Evolutionary conservation across 2,113 vertebrate species (phyloP), one percentile per base, ranked within the genome.

Genomic region (Callospermophilus lateralis): DNA sequence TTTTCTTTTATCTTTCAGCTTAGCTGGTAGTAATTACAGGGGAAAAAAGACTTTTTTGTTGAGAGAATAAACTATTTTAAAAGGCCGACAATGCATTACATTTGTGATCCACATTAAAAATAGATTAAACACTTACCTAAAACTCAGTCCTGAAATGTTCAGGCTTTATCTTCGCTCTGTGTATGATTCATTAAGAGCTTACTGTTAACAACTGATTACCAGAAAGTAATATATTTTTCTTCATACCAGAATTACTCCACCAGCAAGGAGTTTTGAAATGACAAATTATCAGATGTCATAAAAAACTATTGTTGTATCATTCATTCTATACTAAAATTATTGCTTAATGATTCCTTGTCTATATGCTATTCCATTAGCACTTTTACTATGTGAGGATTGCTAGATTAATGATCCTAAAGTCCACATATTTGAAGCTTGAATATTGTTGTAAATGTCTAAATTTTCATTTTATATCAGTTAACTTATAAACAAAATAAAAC

Each of bases 81-180:
- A 94, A 90, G 53, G 24, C n/a, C 9, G 80, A 90, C 26, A 61
- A 68, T 65, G 42, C 20, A 88, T 90, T 96, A 17, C 42, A 77
- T 70, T 22, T 83, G 42, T 58, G 45, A 83, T 53, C 32, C 68
- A 42, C 73, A 92, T 96, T 94, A 95, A 96, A 97, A 90, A 79
- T 70, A 84, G 48, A 90, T 61, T 93, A 93, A 93, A 90, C 67
- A 55, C 90, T 89, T 93, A 88, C 67, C 73, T 96, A 89, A 96
- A 91, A 55, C 15, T 72, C 30, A 58, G 28, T 70, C 12, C 10
- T 76, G 32, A 83, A 86, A 72, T 97, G 77, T 26, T 84, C 8
- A 61, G 20, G 11, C 7, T 94, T 93, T 74, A n/a, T 97, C 68
- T 88, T 73, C 30, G 97, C 30, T 96, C 6, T 79, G 26, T 67